These are phyloP conservation scores for Magallana gigas DNA, from an alignment of 1,140 invertebrate genomes.

Conservation along the genomic window DNA sequence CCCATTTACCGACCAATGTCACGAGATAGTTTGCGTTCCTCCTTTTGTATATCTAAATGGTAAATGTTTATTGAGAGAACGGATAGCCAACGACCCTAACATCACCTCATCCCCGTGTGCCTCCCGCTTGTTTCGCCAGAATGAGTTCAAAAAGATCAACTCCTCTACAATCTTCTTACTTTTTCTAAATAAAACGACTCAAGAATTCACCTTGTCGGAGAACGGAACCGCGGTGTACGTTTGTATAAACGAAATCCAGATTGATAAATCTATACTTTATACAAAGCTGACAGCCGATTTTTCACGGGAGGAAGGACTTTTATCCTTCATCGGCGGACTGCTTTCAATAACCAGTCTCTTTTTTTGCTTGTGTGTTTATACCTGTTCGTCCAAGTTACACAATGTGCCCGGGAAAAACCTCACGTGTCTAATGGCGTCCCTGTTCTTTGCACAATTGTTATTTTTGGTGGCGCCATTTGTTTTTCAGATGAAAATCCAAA, in stretches of 20 bases:
- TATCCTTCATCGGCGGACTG: slow-evolving; percentile 62
- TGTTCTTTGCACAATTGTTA: slow-evolving; percentile 79
- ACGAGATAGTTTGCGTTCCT: slow-evolving; percentile 54
- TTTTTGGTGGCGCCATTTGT: slow-evolving; percentile 76
- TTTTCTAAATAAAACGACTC: slow-evolving; percentile 28
- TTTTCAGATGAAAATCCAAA: slow-evolving; percentile 13
- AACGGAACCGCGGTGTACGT: slow-evolving; percentile 41
- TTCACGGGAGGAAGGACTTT: slow-evolving; percentile 52
- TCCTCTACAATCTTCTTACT: slow-evolving; percentile 43
- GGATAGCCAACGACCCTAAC: background rate
- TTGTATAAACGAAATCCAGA: slow-evolving; percentile 46
- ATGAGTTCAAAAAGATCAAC: slow-evolving; percentile 51
- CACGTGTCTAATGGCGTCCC: slow-evolving; percentile 77
- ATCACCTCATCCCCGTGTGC: slow-evolving; percentile 19
- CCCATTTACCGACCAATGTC: slow-evolving; percentile 60
- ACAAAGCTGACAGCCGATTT: slow-evolving; percentile 33
- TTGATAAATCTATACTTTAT: slow-evolving; percentile 24
- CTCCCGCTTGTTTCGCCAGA: slow-evolving; percentile 43
- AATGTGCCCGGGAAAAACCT: slow-evolving; percentile 81
- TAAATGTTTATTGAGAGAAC: slow-evolving; percentile 46
- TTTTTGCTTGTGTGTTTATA: slow-evolving; percentile 75
- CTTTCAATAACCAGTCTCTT: slow-evolving; percentile 65
- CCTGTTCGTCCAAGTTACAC: slow-evolving; percentile 76
- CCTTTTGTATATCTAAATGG: slow-evolving; percentile 47
- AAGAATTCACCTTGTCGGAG: slow-evolving; percentile 8